Evolutionary conservation across 1,140 invertebrate species (phyloP).

Genomic region (Limonius californicus): DNA sequence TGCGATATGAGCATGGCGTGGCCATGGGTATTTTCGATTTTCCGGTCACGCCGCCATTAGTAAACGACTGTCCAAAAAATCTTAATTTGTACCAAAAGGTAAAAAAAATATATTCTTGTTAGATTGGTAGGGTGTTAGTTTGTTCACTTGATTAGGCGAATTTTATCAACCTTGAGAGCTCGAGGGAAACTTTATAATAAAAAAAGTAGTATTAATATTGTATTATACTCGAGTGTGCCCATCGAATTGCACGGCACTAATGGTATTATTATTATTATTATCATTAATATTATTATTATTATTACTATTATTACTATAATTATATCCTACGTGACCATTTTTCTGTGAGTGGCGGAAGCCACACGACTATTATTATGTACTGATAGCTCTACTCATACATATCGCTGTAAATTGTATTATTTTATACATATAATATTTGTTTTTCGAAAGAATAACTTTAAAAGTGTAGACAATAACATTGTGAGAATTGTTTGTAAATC

Average conservation of each 20-base stretch:
- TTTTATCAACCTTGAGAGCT: neutral
- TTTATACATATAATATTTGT: neutral
- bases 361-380: slow-evolving; percentile 3
- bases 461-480: slow-evolving; percentile 43
- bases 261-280: too few relatives aligned
- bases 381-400: slow-evolving; percentile 14
- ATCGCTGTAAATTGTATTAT: slow-evolving; percentile 18
- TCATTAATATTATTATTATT: too few relatives aligned
- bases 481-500: slow-evolving; percentile 32
- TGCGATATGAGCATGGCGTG: too few relatives aligned
- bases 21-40: too few relatives aligned
- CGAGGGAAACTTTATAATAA: too few relatives aligned
- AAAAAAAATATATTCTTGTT: slow-evolving; percentile 6
- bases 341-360: neutral
- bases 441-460: slow-evolving; percentile 19
- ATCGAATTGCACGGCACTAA: too few relatives aligned
- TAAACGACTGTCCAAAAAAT: too few relatives aligned
- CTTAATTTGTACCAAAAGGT: too few relatives aligned
- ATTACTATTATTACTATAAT: too few relatives aligned
- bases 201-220: too few relatives aligned
- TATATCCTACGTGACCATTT: neutral
- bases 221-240: too few relatives aligned
- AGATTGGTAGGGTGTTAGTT: neutral
- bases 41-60: too few relatives aligned
- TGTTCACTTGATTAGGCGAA: slow-evolving; percentile 5